Evolutionary conservation across 1,140 invertebrate genomes (phyloP).

Genomic region (Homarus americanus): DNA sequence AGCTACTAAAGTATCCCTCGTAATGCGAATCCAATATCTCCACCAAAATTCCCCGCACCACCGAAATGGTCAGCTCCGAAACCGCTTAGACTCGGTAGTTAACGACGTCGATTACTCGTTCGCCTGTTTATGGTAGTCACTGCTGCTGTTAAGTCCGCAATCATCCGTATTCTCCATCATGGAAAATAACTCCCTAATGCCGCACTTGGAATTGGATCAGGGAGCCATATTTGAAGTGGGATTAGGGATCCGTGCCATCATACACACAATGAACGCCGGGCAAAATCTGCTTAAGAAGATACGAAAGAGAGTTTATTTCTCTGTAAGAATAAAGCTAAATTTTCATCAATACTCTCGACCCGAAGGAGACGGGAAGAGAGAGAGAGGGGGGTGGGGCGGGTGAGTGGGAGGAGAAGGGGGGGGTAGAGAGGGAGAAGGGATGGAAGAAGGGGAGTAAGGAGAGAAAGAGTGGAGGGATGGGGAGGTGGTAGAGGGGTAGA

Average conservation of each 20-base stretch:
- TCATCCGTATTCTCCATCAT: conserved; percentile 53
- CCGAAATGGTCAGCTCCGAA: conserved; percentile 70
- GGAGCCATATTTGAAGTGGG: conserved; percentile 60
- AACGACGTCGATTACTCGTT: conserved; percentile 70
- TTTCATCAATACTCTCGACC: conserved; percentile 42
- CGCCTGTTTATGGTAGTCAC: conserved; percentile 69
- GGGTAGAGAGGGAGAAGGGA: background rate
- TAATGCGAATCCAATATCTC: conserved; percentile 70
- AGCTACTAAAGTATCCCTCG: conserved; percentile 67
- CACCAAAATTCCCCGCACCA: conserved; percentile 61
- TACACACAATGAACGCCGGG: conserved; percentile 30
- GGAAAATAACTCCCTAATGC: conserved; percentile 57
- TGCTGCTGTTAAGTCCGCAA: conserved; percentile 63
- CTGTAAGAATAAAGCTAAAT: conserved; percentile 41
- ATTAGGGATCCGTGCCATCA: conserved; percentile 14
- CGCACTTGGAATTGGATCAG: conserved; percentile 66
- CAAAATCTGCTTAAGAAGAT: conserved; percentile 56
- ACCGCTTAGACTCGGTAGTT: conserved; percentile 71
- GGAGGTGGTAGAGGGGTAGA: background rate
- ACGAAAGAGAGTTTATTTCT: conserved; percentile 56
- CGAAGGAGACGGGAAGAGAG: background rate
- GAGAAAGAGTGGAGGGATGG: background rate
- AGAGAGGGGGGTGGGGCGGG: background rate
- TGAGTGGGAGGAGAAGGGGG: background rate
- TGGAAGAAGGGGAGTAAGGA: background rate